Conservation (phyloP, 1,140 invertebrate genomes). For the Habropoda laboriosa region DNA sequence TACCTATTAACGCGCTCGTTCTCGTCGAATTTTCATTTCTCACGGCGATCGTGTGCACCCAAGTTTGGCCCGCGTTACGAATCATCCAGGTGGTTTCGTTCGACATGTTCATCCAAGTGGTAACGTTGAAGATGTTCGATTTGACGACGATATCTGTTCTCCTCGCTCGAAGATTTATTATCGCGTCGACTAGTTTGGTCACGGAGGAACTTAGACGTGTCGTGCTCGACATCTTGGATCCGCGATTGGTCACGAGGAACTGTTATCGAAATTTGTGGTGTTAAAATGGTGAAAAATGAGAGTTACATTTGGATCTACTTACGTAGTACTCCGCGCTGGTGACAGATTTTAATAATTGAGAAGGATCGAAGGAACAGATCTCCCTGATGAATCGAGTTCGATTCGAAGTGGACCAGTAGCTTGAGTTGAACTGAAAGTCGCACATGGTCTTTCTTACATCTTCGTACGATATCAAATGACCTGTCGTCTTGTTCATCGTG, state of each 20-base stretch:
- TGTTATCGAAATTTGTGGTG: slow-evolving; percentile 3
- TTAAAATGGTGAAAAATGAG: not conserved
- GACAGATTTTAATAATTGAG: slow-evolving; percentile 67
- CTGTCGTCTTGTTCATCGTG: slow-evolving; percentile 53
- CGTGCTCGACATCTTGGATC: slow-evolving; percentile 2
- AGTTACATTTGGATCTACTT: slow-evolving; percentile 37
- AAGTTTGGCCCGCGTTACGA: slow-evolving; percentile 60
- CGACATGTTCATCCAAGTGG: slow-evolving; percentile 69
- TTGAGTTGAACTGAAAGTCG: slow-evolving; percentile 61
- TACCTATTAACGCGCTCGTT: not conserved
- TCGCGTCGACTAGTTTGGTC: slow-evolving; percentile 58
- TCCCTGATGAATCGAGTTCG: slow-evolving; percentile 68
- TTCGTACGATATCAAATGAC: slow-evolving; percentile 40
- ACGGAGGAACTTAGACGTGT: slow-evolving; percentile 54
- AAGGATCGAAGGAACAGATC: slow-evolving; percentile 74
- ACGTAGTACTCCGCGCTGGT: slow-evolving; percentile 74
- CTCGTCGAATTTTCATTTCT: too few relatives aligned
- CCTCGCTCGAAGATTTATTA: slow-evolving; percentile 44
- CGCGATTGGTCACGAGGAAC: slow-evolving; percentile 40
- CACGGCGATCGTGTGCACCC: slow-evolving; percentile 50
- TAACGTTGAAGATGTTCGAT: slow-evolving; percentile 71
- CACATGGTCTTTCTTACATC: slow-evolving; percentile 69
- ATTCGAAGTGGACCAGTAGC: slow-evolving; percentile 68
- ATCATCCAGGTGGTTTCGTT: slow-evolving; percentile 67
- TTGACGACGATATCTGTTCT: slow-evolving; percentile 50